A percentile compares a stretch with the other conserved stretches of the same genome.
phyloP scores from a whole-genome alignment of 2,888 invertebrate genomes.

The Lasioglossum lativentre region DNA sequence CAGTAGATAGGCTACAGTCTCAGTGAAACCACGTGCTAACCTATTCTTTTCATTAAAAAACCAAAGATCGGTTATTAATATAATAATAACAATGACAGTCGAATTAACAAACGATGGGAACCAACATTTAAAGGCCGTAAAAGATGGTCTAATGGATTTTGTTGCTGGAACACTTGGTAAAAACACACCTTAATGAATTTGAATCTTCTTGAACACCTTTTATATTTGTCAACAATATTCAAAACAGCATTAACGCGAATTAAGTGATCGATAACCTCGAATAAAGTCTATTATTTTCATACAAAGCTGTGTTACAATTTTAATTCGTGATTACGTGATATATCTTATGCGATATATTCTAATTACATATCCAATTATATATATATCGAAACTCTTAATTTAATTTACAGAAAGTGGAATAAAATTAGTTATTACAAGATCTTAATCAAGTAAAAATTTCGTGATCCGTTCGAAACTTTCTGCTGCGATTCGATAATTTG shows the following conservation, averaged over 20 bases:
- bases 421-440: not conserved
- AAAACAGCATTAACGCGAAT: not conserved
- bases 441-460: not conserved
- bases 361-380: not conserved
- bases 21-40: constrained; percentile 37
- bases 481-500: not conserved
- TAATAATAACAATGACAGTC: constrained; percentile 65
- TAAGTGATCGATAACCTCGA: not conserved
- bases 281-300: not conserved
- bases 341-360: not conserved
- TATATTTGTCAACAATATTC: not conserved
- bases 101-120: constrained; percentile 60
- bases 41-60: not conserved
- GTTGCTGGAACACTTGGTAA: constrained; percentile 93
- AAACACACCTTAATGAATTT: not conserved
- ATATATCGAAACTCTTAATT: not conserved
- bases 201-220: not conserved
- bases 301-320: not conserved
- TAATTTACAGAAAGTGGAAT: not conserved
- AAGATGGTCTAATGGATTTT: constrained; percentile 92
- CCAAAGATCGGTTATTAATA: constrained; percentile 4
- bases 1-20: constrained; percentile 9
- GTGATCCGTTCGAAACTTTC: not conserved
- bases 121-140: constrained; percentile 82
- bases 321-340: not conserved